A percentile compares a stretch with the other conserved stretches of the same genome.
Evolutionary conservation across 2,113 vertebrate genomes (phyloP).

Genomic region (zebrafish (Danio rerio)): DNA sequence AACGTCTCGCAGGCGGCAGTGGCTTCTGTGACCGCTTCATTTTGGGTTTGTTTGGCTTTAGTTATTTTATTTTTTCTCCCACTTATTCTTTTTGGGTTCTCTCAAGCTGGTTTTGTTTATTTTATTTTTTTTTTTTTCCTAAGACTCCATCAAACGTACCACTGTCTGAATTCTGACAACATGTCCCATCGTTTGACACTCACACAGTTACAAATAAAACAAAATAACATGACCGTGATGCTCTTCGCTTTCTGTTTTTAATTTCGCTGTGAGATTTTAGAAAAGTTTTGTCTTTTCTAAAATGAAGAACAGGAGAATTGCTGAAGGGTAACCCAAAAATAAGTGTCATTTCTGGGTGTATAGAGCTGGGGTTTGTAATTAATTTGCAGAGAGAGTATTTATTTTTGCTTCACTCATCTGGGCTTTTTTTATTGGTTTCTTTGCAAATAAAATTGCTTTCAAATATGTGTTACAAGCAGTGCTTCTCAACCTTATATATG

Average conservation of each 20-base stretch:
- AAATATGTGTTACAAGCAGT: too few species aligned
- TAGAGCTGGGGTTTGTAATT: too few species aligned
- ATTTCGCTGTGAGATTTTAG: not conserved
- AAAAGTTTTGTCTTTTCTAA: not conserved
- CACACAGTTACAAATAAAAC: constrained; percentile 59
- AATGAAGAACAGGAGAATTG: not conserved
- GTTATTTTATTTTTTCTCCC: not conserved
- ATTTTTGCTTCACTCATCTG: too few species aligned
- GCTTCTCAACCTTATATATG: too few species aligned
- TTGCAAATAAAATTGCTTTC: too few species aligned
- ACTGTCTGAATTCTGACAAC: constrained; percentile 44
- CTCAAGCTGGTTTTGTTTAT: constrained; percentile 15
- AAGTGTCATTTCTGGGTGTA: too few species aligned
- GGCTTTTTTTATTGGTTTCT: too few species aligned
- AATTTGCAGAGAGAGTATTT: too few species aligned
- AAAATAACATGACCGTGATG: constrained; percentile 24
- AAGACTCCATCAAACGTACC: constrained; percentile 41
- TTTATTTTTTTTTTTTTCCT: constrained; percentile 20
- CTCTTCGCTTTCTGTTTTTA: constrained; percentile 15
- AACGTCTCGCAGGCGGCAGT: constrained; percentile 21
- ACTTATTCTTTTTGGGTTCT: constrained; percentile 22
- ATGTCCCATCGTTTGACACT: constrained; percentile 40
- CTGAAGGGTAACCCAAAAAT: too few species aligned
- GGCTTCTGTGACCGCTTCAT: not conserved
- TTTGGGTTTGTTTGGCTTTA: constrained; percentile 28